Evolutionary conservation across 2,113 vertebrate species (phyloP).

Genomic region (Trinectes maculatus): DNA sequence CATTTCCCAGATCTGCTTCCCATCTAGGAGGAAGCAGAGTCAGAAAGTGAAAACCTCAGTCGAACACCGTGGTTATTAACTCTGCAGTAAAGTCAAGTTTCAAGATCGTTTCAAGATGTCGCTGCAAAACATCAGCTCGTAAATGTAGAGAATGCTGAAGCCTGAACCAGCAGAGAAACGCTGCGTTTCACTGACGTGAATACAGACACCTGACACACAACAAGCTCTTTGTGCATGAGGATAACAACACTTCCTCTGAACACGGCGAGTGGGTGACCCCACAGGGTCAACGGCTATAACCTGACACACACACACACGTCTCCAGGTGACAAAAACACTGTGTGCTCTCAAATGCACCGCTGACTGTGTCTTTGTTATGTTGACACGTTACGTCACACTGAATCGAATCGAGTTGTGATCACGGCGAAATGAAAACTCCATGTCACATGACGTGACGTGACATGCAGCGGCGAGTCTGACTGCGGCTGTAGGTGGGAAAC

Average conservation of each 20-base stretch:
- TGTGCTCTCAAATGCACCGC: not conserved
- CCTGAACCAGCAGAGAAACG: not conserved
- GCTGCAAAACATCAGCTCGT: not conserved
- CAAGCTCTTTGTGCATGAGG: no score
- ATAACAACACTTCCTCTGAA: no score
- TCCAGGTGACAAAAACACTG: no score
- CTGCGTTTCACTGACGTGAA: no score
- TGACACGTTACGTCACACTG: no score
- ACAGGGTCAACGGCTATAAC: no score
- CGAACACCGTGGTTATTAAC: constrained; percentile 12
- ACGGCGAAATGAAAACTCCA: constrained; percentile 30
- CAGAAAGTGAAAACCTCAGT: not conserved
- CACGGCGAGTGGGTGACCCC: no score
- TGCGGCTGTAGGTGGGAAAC: constrained; percentile 82
- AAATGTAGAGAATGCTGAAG: not conserved
- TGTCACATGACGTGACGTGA: constrained; percentile 11
- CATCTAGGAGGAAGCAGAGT: constrained; percentile 83
- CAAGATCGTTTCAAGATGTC: constrained; percentile 26
- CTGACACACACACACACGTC: no score
- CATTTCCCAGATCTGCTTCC: constrained; percentile 97
- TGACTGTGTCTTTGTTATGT: not conserved
- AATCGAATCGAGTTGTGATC: not conserved
- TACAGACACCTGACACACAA: no score
- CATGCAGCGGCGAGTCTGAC: constrained; percentile 19
- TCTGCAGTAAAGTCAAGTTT: not conserved